Evolutionary conservation across 2,113 vertebrate species (phyloP).

Genomic region (Andinoacara biseriatus): DNA sequence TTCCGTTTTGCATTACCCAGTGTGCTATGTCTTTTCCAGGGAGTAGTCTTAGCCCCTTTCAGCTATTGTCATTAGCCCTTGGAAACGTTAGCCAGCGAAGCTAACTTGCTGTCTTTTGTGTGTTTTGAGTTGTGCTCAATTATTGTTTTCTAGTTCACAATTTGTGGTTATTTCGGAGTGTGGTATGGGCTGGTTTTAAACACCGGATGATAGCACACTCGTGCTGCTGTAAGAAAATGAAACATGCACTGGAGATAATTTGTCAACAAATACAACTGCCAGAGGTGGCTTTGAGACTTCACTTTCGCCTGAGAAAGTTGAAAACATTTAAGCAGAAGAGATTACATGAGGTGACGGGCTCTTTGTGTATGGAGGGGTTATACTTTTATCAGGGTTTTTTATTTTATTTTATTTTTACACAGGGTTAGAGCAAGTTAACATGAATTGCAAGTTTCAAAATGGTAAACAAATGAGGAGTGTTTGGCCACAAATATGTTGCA

Average conservation of each 20-base stretch:
- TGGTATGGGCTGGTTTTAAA: background rate
- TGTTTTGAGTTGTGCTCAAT: slow-evolving; percentile 55
- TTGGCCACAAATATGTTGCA: background rate
- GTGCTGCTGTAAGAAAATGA: slow-evolving; percentile 12
- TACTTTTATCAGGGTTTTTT: background rate
- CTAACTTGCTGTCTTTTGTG: slow-evolving; percentile 76
- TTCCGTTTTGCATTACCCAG: background rate
- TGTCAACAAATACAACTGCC: slow-evolving; percentile 39
- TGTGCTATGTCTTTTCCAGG: slow-evolving; percentile 35
- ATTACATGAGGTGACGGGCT: background rate
- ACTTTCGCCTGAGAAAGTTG: slow-evolving; percentile 7
- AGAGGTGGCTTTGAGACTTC: slow-evolving; percentile 4
- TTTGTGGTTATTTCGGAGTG: background rate
- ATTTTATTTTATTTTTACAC: background rate
- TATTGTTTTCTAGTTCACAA: slow-evolving; percentile 7
- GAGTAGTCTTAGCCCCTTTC: slow-evolving; percentile 69
- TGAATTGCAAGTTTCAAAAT: slow-evolving; percentile 21
- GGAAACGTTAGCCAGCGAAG: slow-evolving; percentile 62
- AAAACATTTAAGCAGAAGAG: background rate
- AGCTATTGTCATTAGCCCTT: slow-evolving; percentile 76
- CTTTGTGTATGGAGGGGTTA: background rate
- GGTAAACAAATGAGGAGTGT: slow-evolving; percentile 10
- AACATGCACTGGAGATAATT: slow-evolving; percentile 14
- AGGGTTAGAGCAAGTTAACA: background rate
- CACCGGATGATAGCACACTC: background rate